These are phyloP conservation scores for Caracal caracal DNA, from an alignment of 2,113 vertebrate species.

Conservation along the genomic window DNA sequence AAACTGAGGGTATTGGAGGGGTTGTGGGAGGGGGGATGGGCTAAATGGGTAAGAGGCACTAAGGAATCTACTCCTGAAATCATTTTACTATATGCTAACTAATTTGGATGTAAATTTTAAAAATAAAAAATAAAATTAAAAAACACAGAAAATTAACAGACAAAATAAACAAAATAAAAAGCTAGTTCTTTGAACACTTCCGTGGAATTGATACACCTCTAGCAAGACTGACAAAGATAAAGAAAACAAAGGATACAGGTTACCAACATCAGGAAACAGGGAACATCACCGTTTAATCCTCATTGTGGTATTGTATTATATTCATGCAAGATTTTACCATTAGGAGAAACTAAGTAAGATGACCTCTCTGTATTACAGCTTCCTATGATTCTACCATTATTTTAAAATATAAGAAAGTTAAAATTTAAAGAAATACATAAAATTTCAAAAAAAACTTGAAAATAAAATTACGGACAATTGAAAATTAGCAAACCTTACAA, in stretches of 20 bases:
- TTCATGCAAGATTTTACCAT: not conserved
- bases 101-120: too few relatives aligned
- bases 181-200: not conserved
- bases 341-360: not conserved
- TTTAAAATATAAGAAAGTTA: not conserved
- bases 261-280: not conserved
- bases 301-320: not conserved
- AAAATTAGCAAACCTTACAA: not conserved
- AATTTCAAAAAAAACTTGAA: not conserved
- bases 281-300: not conserved
- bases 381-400: not conserved
- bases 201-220: not conserved
- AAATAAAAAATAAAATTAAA: not conserved
- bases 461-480: not conserved
- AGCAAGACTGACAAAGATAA: not conserved
- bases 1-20: too few relatives aligned
- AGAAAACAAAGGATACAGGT: not conserved
- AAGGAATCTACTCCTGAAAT: too few relatives aligned
- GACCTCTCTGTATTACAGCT: not conserved
- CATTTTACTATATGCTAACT: too few relatives aligned
- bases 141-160: not conserved
- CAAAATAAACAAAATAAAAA: not conserved
- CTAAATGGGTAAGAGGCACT: too few relatives aligned
- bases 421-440: not conserved
- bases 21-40: too few relatives aligned